Evolutionary conservation across 2,797 vertebrate species (phyloP).

Genomic region (Tenualosa thibaudeaui): DNA sequence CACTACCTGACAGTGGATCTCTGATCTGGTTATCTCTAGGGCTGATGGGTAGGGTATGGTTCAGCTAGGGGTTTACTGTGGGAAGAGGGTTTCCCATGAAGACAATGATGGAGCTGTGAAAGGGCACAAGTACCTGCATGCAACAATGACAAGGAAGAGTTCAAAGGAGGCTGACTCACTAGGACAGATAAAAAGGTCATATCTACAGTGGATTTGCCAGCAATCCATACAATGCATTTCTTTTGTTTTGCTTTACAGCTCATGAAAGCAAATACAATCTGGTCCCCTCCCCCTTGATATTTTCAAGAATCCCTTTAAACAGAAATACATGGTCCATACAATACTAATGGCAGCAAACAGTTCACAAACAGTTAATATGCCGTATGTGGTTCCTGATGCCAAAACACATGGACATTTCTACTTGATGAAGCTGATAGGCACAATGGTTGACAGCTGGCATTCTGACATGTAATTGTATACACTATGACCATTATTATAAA

Average conservation of each 20-base stretch:
- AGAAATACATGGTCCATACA: constrained; percentile 27
- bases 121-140: constrained; percentile 42
- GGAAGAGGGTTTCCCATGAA: neutral
- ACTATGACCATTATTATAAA: neutral
- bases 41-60: neutral
- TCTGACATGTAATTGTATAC: constrained; percentile 36
- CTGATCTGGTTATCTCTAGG: neutral
- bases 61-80: neutral
- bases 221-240: constrained; percentile 38
- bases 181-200: constrained; percentile 31
- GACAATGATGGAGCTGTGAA: neutral
- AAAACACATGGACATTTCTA: constrained; percentile 18
- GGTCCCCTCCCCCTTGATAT: neutral
- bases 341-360: constrained; percentile 26
- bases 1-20: neutral
- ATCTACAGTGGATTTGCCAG: constrained; percentile 46
- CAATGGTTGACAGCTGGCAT: constrained; percentile 45
- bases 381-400: constrained; percentile 7
- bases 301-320: constrained; percentile 5
- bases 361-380: constrained; percentile 17
- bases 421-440: constrained; percentile 40
- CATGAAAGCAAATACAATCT: constrained; percentile 30
- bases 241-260: constrained; percentile 15
- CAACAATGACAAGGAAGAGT: constrained; percentile 32
- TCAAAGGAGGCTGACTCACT: constrained; percentile 39